Percentiles rank a stretch among this genome's conserved stretches.
These are phyloP conservation scores for Myodes glareolus DNA, from an alignment of 2,113 vertebrate genomes.

Conservation along the genomic window DNA sequence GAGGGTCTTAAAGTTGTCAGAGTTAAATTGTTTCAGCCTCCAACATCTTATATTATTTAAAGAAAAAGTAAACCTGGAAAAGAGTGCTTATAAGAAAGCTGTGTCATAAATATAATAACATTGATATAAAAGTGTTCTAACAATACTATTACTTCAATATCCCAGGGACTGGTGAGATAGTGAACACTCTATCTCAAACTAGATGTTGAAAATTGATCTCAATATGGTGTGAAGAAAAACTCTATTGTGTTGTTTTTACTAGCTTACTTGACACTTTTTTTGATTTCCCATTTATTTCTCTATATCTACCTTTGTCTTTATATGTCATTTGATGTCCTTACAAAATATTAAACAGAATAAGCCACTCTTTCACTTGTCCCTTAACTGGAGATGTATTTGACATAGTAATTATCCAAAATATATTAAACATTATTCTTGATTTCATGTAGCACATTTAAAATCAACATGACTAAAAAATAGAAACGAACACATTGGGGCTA, in stretches of 20 bases:
- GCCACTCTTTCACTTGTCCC: neutral
- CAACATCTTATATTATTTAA: neutral
- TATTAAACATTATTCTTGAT: neutral
- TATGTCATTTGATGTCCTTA: neutral
- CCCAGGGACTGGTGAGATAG: neutral
- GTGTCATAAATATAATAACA: neutral
- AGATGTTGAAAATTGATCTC: neutral
- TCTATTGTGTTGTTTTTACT: conserved; percentile 15
- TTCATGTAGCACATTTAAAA: neutral
- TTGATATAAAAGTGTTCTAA: neutral
- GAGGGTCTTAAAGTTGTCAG: neutral
- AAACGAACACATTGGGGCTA: neutral
- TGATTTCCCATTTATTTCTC: neutral
- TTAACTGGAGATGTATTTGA: neutral
- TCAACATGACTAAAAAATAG: neutral
- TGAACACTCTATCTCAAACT: neutral
- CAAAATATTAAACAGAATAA: conserved; percentile 42
- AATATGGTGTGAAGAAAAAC: neutral
- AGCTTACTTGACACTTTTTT: neutral
- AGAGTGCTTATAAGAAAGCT: neutral
- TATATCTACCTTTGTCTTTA: neutral
- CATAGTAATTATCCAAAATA: neutral
- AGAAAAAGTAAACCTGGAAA: neutral
- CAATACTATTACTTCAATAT: neutral
- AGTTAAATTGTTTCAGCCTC: neutral